phyloP scores from a whole-genome alignment of 23 tunicate genomes.

The Halocynthia roretzi region DNA sequence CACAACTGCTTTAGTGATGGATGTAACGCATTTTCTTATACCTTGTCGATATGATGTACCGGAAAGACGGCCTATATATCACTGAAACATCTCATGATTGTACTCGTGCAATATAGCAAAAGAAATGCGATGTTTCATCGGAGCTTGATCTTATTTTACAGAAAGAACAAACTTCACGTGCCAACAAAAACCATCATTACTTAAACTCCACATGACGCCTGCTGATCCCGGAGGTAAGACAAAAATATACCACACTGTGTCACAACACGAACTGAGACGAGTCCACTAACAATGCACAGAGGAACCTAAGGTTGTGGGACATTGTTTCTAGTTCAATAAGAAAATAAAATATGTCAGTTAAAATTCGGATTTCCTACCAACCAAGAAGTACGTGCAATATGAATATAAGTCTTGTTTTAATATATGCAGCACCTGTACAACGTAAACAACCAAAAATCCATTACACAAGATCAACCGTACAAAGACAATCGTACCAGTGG shows the following conservation, averaged over 20 bases:
- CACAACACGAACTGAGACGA: no score
- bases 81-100: no score
- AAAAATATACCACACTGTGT: not conserved
- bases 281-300: no score
- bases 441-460: conserved; percentile 32
- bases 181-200: conserved; percentile 44
- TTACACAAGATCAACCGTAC: conserved; percentile 43
- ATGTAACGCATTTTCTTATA: no score
- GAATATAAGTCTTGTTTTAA: not conserved
- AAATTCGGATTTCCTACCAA: not conserved
- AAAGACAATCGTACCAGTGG: conserved; percentile 63
- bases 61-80: no score
- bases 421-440: conserved; percentile 24
- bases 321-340: no score
- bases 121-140: no score
- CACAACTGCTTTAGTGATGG: no score
- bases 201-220: conserved; percentile 34
- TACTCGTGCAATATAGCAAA: no score
- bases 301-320: no score
- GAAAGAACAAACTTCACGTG: conserved; percentile 59
- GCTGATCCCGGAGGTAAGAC: conserved; percentile 42
- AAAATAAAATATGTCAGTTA: not conserved
- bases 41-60: no score
- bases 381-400: not conserved
- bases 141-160: not conserved